Evolutionary conservation across 2,888 invertebrate genomes (phyloP).

Genomic region (Pecten maximus): DNA sequence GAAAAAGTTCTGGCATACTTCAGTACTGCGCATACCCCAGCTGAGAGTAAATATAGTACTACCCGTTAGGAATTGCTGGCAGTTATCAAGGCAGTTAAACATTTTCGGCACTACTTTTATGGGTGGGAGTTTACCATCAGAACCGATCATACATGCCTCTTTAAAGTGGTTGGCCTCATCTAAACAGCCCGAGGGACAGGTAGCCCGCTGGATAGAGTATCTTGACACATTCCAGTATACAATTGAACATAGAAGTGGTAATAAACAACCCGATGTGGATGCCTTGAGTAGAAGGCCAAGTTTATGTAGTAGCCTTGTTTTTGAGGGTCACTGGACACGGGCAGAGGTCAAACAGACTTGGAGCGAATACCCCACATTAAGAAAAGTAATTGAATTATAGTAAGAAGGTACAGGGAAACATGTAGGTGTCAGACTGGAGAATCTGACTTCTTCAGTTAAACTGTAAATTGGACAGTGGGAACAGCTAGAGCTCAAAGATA

Average conservation of each 20-base stretch:
- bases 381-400: background rate
- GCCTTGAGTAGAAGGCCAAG: background rate
- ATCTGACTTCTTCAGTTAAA: background rate
- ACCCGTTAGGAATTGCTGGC: background rate
- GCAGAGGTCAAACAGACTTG: background rate
- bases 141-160: background rate
- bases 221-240: background rate
- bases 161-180: background rate
- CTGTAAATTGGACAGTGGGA: background rate
- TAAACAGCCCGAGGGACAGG: conserved; percentile 35
- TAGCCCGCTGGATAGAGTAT: background rate
- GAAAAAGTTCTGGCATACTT: background rate
- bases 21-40: background rate
- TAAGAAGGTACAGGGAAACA: background rate
- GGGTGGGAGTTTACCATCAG: background rate
- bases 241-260: background rate
- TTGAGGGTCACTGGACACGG: background rate
- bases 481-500: background rate
- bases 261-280: background rate
- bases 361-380: background rate
- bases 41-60: background rate
- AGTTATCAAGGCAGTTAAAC: background rate
- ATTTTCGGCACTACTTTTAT: too few species aligned
- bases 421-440: background rate
- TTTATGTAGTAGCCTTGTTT: background rate